Conservation (phyloP, 1,140 invertebrate genomes). For the Leguminivora glycinivorella region DNA sequence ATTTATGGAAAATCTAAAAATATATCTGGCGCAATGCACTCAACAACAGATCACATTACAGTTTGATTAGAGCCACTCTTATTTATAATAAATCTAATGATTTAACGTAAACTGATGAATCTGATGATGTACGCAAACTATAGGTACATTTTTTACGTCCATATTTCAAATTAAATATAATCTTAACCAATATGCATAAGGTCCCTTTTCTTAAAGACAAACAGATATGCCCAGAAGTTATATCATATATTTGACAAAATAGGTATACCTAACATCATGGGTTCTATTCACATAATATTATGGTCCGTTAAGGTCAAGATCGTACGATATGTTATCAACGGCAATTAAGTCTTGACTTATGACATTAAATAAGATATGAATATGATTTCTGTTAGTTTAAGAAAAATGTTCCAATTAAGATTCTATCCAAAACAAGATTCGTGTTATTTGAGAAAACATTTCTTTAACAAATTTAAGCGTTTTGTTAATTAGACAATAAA, state of each 20-base stretch:
- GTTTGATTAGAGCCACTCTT: no score
- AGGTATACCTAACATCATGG: constrained; percentile 5
- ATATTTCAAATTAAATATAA: no score
- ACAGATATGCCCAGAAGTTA: background rate
- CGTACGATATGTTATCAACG: background rate
- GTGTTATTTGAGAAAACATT: background rate
- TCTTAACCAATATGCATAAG: no score
- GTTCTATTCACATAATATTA: background rate
- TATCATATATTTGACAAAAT: background rate
- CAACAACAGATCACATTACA: no score
- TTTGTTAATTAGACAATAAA: no score
- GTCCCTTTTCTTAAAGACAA: no score
- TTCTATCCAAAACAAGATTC: background rate
- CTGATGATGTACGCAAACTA: no score
- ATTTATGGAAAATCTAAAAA: no score
- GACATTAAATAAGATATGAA: background rate
- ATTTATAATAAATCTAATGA: no score
- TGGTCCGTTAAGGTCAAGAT: constrained; percentile 8
- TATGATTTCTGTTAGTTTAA: background rate
- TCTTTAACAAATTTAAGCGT: background rate
- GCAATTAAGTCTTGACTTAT: constrained; percentile 13
- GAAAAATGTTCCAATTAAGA: background rate
- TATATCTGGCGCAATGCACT: no score
- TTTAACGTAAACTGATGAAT: no score
- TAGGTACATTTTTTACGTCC: no score